Evolutionary conservation across 2,797 vertebrate species (phyloP).

Genomic region (Eutrigla gurnardus): DNA sequence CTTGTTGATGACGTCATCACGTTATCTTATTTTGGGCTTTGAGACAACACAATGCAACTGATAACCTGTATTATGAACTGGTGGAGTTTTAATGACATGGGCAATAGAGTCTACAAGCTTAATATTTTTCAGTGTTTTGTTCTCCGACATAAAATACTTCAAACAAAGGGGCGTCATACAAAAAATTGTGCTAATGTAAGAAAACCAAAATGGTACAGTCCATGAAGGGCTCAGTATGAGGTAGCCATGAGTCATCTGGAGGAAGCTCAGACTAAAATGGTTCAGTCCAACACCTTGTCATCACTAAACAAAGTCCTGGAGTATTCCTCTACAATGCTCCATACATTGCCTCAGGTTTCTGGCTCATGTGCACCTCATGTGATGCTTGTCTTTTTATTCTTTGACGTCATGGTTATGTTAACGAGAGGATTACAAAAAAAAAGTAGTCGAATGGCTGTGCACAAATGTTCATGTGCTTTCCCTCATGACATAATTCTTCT

Average conservation of each 20-base stretch:
- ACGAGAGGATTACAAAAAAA: constrained; percentile 41
- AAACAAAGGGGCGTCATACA: no score
- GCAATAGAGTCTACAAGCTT: no score
- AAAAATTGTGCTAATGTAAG: background rate
- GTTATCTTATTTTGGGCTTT: constrained; percentile 3
- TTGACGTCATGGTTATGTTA: constrained; percentile 20
- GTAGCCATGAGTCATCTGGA: constrained; percentile 7
- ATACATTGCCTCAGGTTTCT: constrained; percentile 15
- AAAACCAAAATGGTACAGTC: background rate
- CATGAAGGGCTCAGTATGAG: background rate
- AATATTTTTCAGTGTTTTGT: no score
- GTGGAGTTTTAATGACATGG: background rate
- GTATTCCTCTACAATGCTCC: constrained; percentile 1
- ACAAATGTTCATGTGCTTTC: constrained; percentile 45
- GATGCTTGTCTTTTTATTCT: constrained; percentile 43
- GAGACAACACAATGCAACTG: background rate
- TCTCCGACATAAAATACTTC: no score
- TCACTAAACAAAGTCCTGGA: constrained; percentile 1
- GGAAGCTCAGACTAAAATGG: background rate
- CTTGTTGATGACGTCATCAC: background rate
- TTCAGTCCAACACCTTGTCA: constrained; percentile 13
- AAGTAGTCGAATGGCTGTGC: background rate
- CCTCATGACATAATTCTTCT: constrained; percentile 35
- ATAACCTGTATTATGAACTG: background rate
- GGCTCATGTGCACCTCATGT: constrained; percentile 68